Conservation (phyloP, 2,113 vertebrate genomes). For the Murina feae region DNA sequence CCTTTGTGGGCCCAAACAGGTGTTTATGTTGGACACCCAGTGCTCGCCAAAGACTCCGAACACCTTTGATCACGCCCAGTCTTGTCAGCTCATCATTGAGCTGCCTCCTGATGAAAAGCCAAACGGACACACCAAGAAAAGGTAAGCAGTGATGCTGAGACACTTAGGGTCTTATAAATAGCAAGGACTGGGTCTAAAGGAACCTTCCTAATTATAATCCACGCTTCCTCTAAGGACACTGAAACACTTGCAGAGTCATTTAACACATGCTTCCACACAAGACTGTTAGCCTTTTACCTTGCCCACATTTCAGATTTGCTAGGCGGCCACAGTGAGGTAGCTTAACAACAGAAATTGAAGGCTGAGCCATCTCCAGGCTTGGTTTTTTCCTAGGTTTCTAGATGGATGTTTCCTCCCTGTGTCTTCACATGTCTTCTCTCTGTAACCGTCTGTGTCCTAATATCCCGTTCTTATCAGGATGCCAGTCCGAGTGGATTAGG, state of each 20-base stretch:
- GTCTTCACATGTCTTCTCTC: not conserved
- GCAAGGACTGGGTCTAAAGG: no score
- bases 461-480: not conserved
- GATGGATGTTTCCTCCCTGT: not conserved
- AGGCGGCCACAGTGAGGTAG: not conserved
- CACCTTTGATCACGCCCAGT: constrained; percentile 97
- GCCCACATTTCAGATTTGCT: not conserved
- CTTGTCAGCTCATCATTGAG: constrained; percentile 96
- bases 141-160: constrained; percentile 77
- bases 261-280: not conserved
- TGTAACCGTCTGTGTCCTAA: not conserved
- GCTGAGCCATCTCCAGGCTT: not conserved
- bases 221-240: not conserved
- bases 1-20: constrained; percentile 78
- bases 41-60: constrained; percentile 96
- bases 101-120: constrained; percentile 91
- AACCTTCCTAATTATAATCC: not conserved
- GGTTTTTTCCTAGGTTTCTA: not conserved
- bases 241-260: not conserved
- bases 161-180: accelerated
- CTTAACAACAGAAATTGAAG: not conserved
- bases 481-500: not conserved
- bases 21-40: constrained; percentile 97
- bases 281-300: not conserved
- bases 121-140: constrained; percentile 92